These are phyloP conservation scores for Arizona elegans DNA, from an alignment of 2,113 vertebrate species.

Conservation along the genomic window DNA sequence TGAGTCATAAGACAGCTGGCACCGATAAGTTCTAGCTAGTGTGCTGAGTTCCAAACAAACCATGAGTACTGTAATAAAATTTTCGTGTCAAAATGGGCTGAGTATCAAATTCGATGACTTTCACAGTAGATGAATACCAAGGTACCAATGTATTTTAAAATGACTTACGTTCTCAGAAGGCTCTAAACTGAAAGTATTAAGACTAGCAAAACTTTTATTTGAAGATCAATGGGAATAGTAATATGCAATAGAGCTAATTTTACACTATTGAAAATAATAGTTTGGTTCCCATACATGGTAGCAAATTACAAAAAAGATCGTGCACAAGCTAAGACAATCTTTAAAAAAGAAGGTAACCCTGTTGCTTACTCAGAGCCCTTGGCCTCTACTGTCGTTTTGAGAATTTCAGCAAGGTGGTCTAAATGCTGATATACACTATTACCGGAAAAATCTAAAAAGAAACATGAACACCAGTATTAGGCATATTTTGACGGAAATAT, in stretches of 20 bases:
- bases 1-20: neutral
- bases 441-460: constrained; percentile 72
- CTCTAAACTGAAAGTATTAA: neutral
- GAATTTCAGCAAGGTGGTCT: constrained; percentile 70
- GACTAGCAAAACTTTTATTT: neutral
- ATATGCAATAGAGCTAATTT: neutral
- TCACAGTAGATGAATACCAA: neutral
- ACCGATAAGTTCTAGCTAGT: neutral
- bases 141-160: neutral
- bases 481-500: neutral
- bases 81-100: neutral
- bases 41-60: neutral
- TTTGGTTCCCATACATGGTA: neutral
- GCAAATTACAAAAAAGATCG: neutral
- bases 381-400: constrained; percentile 73
- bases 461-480: constrained; percentile 1
- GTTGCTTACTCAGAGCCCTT: constrained; percentile 60
- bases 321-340: neutral
- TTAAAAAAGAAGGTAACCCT: neutral
- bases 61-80: neutral
- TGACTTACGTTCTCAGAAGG: neutral
- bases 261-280: neutral
- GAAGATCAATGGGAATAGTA: neutral
- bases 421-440: constrained; percentile 72
- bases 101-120: neutral